Conservation (phyloP, 2,113 vertebrate species). For the Pteropus alecto region DNA sequence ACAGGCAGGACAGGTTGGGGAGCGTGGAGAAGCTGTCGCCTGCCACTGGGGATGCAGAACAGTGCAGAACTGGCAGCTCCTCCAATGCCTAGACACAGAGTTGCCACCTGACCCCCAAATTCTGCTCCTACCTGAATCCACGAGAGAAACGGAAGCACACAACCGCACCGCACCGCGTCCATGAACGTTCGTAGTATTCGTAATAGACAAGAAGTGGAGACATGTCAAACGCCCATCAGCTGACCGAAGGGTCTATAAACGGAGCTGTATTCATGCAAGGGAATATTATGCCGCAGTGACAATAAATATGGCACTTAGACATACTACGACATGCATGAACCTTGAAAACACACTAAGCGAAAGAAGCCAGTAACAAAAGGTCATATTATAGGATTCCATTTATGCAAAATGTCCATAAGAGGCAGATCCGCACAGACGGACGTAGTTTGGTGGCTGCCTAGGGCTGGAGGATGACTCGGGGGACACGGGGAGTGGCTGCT, state of each 20-base stretch:
- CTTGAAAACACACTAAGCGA: neutral
- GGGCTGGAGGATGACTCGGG: neutral
- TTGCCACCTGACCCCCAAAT: neutral
- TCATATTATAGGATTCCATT: neutral
- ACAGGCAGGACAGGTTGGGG: neutral
- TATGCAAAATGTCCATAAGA: neutral
- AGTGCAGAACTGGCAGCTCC: neutral
- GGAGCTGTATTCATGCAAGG: no score
- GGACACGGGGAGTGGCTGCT: no score
- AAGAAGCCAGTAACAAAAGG: neutral
- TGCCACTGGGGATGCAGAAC: neutral
- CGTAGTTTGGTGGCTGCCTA: neutral
- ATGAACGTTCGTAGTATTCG: neutral
- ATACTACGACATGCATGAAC: neutral
- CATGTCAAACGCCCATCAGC: neutral
- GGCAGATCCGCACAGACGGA: neutral
- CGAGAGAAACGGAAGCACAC: neutral
- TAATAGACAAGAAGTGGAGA: no score
- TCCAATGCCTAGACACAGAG: neutral
- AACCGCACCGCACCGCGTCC: accelerated
- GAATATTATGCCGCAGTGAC: neutral
- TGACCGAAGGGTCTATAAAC: neutral
- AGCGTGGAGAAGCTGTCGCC: neutral
- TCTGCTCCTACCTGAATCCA: no score
- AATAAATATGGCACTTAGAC: neutral